These are phyloP conservation scores for Hirtodrosophila histrioides DNA, from an alignment of 2,888 invertebrate species.

Conservation along the genomic window DNA sequence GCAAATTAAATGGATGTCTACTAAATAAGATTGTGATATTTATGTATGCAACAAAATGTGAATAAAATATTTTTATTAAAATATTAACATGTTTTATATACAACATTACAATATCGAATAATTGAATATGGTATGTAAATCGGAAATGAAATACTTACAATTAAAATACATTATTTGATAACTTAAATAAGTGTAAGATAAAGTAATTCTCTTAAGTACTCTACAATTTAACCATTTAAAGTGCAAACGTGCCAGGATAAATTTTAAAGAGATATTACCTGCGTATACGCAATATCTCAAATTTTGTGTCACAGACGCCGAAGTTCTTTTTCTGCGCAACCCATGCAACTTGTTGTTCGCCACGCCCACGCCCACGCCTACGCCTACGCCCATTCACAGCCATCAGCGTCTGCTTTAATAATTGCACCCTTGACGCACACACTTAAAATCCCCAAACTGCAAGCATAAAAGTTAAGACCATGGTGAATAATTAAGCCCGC, in stretches of 20 bases:
- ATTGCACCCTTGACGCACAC: neutral
- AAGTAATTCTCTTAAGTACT: neutral
- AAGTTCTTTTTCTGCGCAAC: neutral
- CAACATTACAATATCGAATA: neutral
- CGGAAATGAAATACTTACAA: too few species aligned
- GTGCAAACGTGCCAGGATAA: neutral
- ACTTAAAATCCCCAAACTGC: constrained; percentile 11
- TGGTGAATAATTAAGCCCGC: constrained; percentile 38
- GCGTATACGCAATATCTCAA: constrained; percentile 21
- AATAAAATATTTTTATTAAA: too few species aligned
- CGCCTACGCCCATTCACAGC: neutral
- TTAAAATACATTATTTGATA: too few species aligned
- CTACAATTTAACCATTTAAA: neutral
- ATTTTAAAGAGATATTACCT: neutral
- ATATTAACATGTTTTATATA: too few species aligned
- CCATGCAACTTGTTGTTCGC: constrained; percentile 7
- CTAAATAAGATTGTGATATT: neutral
- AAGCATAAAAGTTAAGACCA: constrained; percentile 4
- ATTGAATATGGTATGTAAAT: neutral
- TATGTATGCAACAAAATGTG: neutral
- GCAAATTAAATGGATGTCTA: neutral
- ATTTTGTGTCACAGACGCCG: neutral
- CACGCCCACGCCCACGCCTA: constrained; percentile 1
- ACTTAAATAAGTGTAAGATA: neutral
- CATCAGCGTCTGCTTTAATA: constrained; percentile 10